Percentiles rank a stretch among this genome's conserved stretches.
Conservation (phyloP, 1,140 invertebrate species). For the Phortica variegata region DNA sequence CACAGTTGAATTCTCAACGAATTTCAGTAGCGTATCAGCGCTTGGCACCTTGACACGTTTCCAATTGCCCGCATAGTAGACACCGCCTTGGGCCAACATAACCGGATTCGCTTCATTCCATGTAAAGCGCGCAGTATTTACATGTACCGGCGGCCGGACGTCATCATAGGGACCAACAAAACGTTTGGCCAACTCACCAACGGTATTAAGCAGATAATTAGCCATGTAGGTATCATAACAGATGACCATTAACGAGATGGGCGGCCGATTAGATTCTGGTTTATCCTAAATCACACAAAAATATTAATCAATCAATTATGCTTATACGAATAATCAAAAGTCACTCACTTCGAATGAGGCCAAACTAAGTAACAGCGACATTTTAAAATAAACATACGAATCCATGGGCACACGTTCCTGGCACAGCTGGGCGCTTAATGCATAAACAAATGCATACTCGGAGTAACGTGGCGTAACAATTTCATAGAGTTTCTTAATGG, state of each 20-base stretch:
- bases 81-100: constrained; percentile 40
- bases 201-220: constrained; percentile 23
- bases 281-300: too few species aligned
- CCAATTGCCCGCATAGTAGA: constrained; percentile 48
- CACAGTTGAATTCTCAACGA: constrained; percentile 36
- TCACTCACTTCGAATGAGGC: constrained; percentile 20
- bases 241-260: constrained; percentile 40
- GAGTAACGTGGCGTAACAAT: constrained; percentile 31
- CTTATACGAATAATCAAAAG: background rate
- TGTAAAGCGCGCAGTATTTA: constrained; percentile 16
- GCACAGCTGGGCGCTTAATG: constrained; percentile 35
- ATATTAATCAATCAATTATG: background rate
- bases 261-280: constrained; percentile 27
- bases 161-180: constrained; percentile 38
- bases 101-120: constrained; percentile 40
- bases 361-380: constrained; percentile 36
- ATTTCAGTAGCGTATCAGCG: constrained; percentile 25
- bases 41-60: constrained; percentile 28
- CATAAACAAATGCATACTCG: constrained; percentile 45
- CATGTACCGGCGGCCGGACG: constrained; percentile 9
- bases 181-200: constrained; percentile 39
- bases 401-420: constrained; percentile 45
- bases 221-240: constrained; percentile 26
- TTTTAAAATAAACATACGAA: constrained; percentile 42
- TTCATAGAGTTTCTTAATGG: constrained; percentile 26